These are phyloP conservation scores for Neomicropteryx cornuta DNA, from an alignment of 1,140 invertebrate species.

Conservation along the genomic window DNA sequence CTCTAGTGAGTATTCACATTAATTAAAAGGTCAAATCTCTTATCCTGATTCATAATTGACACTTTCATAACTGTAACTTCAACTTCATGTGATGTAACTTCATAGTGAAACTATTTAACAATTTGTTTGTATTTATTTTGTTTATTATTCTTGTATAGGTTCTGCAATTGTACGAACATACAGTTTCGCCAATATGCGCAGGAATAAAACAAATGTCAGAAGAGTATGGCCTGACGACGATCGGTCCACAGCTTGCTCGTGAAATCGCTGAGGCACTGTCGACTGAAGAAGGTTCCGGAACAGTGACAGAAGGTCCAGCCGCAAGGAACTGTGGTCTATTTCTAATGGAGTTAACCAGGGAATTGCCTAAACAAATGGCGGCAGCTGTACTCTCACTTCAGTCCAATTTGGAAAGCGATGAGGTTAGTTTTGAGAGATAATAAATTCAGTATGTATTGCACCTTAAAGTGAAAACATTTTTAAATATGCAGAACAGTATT, in stretches of 20 bases:
- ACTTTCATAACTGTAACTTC: too few species aligned
- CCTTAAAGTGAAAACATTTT: not conserved
- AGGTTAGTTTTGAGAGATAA: slow-evolving; percentile 18
- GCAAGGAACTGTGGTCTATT: slow-evolving; percentile 54
- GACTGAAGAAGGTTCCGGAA: slow-evolving; percentile 41
- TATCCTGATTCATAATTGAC: too few species aligned
- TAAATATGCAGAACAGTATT: not conserved
- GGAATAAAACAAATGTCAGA: slow-evolving; percentile 53
- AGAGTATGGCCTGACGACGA: slow-evolving; percentile 48
- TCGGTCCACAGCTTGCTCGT: slow-evolving; percentile 59
- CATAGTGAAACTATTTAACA: too few species aligned
- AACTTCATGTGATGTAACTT: too few species aligned
- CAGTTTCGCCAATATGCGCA: slow-evolving; percentile 52
- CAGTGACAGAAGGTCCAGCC: slow-evolving; percentile 43
- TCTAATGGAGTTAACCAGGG: slow-evolving; percentile 55
- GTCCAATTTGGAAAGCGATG: slow-evolving; percentile 34
- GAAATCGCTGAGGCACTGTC: slow-evolving; percentile 52
- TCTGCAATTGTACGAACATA: slow-evolving; percentile 60
- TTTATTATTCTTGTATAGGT: slow-evolving; percentile 44
- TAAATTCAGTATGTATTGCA: not conserved
- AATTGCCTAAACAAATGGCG: slow-evolving; percentile 51
- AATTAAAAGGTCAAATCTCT: too few species aligned
- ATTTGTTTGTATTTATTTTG: too few species aligned
- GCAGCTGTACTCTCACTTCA: slow-evolving; percentile 36
- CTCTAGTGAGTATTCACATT: too few species aligned